phyloP scores from a whole-genome alignment of 2,113 vertebrate species.

The Alectura lathami region DNA sequence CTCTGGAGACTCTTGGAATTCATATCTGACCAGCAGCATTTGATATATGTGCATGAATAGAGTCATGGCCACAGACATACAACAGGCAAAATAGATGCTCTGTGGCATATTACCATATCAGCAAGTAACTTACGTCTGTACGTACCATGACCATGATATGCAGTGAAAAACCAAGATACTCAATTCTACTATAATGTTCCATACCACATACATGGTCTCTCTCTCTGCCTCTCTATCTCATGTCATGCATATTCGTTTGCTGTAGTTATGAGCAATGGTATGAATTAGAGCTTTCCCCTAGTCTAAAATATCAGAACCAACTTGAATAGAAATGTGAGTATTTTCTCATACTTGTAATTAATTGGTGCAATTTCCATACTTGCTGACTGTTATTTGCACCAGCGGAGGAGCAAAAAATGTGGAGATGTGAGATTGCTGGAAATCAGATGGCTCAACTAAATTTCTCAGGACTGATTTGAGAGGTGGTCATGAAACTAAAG shows the following conservation, averaged over 20 bases:
- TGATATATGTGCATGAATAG: accelerated
- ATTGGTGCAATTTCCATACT: not conserved
- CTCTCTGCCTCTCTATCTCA: no score
- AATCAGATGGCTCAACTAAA: not conserved
- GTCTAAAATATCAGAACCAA: not conserved
- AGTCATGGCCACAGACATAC: not conserved
- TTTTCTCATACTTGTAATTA: not conserved
- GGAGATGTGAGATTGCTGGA: not conserved
- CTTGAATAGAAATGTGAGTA: not conserved
- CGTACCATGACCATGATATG: not conserved
- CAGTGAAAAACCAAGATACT: not conserved
- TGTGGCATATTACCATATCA: not conserved
- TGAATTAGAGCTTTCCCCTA: not conserved
- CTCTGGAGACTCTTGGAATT: not conserved
- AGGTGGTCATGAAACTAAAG: not conserved
- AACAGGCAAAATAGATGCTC: not conserved
- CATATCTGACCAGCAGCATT: not conserved
- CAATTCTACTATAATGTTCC: not conserved
- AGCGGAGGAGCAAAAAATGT: not conserved
- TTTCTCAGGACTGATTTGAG: not conserved
- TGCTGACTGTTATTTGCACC: not conserved
- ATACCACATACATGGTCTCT: not conserved
- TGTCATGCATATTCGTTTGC: not conserved
- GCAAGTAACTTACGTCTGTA: not conserved
- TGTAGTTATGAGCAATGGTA: not conserved